Conservation (phyloP, 2,888 invertebrate genomes). For the Hydriomena furcata region DNA sequence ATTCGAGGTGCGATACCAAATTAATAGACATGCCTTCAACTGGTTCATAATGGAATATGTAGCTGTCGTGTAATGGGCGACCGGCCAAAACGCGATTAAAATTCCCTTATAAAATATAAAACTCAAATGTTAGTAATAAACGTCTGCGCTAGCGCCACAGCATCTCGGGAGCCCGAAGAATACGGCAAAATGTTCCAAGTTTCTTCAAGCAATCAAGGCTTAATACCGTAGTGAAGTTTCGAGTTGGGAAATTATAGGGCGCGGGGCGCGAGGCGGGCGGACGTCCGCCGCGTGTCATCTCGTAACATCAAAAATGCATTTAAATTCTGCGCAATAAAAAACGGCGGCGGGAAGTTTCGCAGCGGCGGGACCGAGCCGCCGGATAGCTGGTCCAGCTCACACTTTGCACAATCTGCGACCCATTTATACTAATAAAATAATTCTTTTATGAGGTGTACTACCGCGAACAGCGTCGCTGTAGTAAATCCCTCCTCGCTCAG, state of each 20-base stretch:
- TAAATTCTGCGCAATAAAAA: slow-evolving; percentile 84
- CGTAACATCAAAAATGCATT: slow-evolving; percentile 85
- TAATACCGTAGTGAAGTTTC: slow-evolving; percentile 83
- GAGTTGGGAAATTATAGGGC: slow-evolving; percentile 83
- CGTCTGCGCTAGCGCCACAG: slow-evolving; percentile 73
- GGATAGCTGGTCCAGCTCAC: slow-evolving; percentile 18
- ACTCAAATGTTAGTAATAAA: slow-evolving; percentile 78
- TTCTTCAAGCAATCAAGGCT: slow-evolving; percentile 83
- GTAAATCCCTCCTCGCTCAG: slow-evolving; percentile 38
- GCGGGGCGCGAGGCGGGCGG: slow-evolving; percentile 61
- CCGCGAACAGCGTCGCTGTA: slow-evolving; percentile 25
- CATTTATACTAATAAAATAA: slow-evolving; percentile 53
- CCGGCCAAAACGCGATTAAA: slow-evolving; percentile 39
- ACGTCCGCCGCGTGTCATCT: slow-evolving; percentile 83
- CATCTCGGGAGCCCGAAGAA: slow-evolving; percentile 81
- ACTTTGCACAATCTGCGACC: slow-evolving; percentile 50
- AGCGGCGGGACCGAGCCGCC: slow-evolving; percentile 58
- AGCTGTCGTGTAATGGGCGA: slow-evolving; percentile 30
- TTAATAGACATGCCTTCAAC: slow-evolving; percentile 58
- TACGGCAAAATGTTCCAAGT: slow-evolving; percentile 83
- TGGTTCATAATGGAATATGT: slow-evolving; percentile 52
- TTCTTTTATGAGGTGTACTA: slow-evolving; percentile 42
- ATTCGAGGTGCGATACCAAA: slow-evolving; percentile 60
- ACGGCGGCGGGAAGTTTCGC: slow-evolving; percentile 79
- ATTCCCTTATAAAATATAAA: slow-evolving; percentile 57